Evolutionary conservation across 1,140 invertebrate species (phyloP), one percentile per base, ranked within the genome.

Genomic region (Harlomillsia oculata): DNA sequence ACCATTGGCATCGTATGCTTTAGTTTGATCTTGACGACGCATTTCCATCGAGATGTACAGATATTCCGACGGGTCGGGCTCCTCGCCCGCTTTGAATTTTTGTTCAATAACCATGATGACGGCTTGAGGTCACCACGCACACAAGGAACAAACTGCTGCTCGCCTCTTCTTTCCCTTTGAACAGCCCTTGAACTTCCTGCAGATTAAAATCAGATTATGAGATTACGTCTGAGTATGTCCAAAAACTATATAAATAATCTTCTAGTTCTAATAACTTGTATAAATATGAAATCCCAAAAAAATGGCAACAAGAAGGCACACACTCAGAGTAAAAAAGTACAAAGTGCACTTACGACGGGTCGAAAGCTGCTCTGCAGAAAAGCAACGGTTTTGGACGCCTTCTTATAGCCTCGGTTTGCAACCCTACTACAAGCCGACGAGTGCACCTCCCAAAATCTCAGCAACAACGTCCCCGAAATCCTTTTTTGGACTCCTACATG

Each of bases 1-100:
- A 97, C n/a, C 98, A 80, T 99, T 99, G 75, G 88, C 93, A 83
- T 99, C 96, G 80, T 97, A 94, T 63, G 90, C 90, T 79, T 94
- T 93, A 72, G 87, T 88, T 76, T 94, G 89, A 74, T 94, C 90
- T 75, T 91, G 91, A 77, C 89, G 84, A 78, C 92, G 94, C 77
- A 92, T 88, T 78, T 95, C 90, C 67, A 93, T 81, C 58, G 89
- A 90, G 57, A 94, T 85, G 78, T 87, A 94, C 75, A 94, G 79
- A 77, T 87, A 95, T 69, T 87, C 85, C 72, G 87, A 85, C 71
- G 90, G 89, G 85, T 94, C 89, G 76, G 89, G 89, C 79, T 94
- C 89, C 6, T 48, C 45, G 34, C 45, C 45, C 45, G 45, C 45
- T 48, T 48, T 48, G 45, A 48, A 48, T 48, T 48, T 48, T 20